Conservation (phyloP, 2,888 invertebrate genomes). For the Allolobophora icterica region DNA sequence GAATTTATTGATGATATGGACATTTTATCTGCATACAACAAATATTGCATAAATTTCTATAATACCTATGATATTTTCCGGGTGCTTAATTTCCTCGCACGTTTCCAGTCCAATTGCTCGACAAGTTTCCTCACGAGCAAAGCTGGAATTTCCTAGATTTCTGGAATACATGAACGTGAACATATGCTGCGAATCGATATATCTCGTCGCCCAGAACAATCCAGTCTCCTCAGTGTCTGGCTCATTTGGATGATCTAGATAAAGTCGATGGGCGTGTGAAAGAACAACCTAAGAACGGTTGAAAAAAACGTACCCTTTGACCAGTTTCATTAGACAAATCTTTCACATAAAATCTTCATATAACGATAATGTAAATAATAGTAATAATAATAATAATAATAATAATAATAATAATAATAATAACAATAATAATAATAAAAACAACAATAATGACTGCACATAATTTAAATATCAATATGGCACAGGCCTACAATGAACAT, state of each 20-base stretch:
- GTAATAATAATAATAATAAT: too few relatives aligned
- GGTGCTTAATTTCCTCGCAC: not conserved
- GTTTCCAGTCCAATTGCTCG: not conserved
- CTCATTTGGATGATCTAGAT: conserved; percentile 56
- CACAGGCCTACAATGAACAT: not conserved
- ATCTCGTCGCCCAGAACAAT: conserved; percentile 55
- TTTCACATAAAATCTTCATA: not conserved
- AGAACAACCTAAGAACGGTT: conserved; percentile 47
- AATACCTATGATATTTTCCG: conserved; percentile 34
- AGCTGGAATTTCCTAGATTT: conserved; percentile 45
- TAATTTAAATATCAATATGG: not conserved
- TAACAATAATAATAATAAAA: too few relatives aligned
- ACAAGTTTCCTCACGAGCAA: conserved; percentile 22
- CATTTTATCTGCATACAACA: not conserved
- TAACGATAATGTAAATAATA: too few relatives aligned
- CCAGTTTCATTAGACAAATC: not conserved
- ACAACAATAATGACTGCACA: too few relatives aligned
- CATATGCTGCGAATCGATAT: conserved; percentile 48
- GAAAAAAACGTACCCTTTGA: not conserved
- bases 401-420: too few relatives aligned
- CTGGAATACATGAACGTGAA: conserved; percentile 49
- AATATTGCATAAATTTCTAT: not conserved
- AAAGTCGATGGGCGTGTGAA: conserved; percentile 52
- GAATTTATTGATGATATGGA: too few relatives aligned
- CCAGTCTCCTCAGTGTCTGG: conserved; percentile 56